These are phyloP conservation scores for Streblospio benedicti DNA, from an alignment of 1,140 invertebrate genomes.

Conservation along the genomic window DNA sequence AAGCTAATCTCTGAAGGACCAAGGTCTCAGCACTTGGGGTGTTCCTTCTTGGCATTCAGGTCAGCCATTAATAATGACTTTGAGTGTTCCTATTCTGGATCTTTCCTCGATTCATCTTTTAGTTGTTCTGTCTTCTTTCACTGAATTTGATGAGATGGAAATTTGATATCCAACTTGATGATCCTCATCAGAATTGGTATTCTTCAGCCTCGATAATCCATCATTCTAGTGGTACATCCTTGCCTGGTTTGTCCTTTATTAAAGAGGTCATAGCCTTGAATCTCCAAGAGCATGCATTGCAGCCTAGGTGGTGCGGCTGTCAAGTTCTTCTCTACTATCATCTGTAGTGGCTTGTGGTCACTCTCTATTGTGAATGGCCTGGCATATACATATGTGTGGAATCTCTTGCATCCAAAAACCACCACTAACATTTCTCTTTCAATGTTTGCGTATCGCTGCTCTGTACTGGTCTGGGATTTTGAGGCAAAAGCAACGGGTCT, in stretches of 20 bases:
- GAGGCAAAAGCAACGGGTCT: conserved; percentile 14
- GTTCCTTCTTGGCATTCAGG: no score
- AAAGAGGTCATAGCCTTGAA: conserved; percentile 46
- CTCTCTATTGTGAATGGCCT: conserved; percentile 8
- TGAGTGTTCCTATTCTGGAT: no score
- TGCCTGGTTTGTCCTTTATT: conserved; percentile 37
- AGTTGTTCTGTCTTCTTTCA: no score
- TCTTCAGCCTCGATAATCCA: no score
- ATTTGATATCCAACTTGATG: no score
- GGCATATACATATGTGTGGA: conserved; percentile 11
- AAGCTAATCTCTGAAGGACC: no score
- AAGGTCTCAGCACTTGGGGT: no score
- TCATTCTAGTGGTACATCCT: conserved; percentile 46
- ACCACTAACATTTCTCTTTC: conserved; percentile 12
- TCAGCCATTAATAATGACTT: no score
- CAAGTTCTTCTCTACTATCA: conserved; percentile 44
- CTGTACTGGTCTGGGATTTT: background rate
- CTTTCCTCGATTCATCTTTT: no score
- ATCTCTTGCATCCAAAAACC: conserved; percentile 1
- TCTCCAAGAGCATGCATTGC: conserved; percentile 43
- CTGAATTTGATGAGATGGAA: no score
- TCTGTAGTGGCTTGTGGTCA: conserved; percentile 27
- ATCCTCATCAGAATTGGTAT: no score
- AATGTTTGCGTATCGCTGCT: conserved; percentile 12
- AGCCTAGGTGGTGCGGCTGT: conserved; percentile 39